Percentiles rank a stretch among this genome's conserved stretches.
These are phyloP conservation scores for Myrmecophaga tridactyla DNA, from an alignment of 2,113 vertebrate species.

Conservation along the genomic window DNA sequence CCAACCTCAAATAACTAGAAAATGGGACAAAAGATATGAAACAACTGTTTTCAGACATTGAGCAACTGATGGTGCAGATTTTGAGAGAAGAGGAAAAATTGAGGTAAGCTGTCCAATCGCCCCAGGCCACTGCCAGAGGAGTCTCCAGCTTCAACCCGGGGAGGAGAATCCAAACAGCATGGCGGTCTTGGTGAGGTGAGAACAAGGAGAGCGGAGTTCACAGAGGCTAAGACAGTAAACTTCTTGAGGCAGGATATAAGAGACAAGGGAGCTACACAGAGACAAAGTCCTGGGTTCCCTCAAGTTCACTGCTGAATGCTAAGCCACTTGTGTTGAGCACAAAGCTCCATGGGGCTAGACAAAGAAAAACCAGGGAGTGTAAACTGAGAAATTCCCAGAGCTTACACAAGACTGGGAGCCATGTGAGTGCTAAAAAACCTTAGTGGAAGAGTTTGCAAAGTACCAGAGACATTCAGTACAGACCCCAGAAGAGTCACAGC, in stretches of 20 bases:
- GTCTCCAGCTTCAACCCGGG: not conserved
- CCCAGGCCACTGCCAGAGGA: not conserved
- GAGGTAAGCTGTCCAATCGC: not conserved
- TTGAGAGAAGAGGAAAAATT: not conserved
- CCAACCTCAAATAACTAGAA: not conserved
- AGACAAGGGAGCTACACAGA: no score
- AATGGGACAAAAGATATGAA: not conserved
- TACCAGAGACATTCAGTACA: not conserved
- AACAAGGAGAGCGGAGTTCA: not conserved
- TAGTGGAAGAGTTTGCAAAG: not conserved
- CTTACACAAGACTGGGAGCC: no score
- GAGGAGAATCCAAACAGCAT: accelerated
- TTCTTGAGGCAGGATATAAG: not conserved
- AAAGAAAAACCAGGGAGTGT: not conserved
- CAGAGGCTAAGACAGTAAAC: not conserved
- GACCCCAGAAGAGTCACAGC: no score
- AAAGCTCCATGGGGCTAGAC: not conserved
- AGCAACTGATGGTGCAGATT: no score
- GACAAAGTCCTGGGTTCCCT: not conserved
- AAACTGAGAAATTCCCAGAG: not conserved
- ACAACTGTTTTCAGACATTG: no score
- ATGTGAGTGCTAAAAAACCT: not conserved
- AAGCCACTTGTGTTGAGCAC: no score
- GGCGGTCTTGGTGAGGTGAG: not conserved
- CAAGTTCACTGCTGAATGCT: not conserved